Base-by-base conservation (phyloP, 2,888 invertebrate genomes). In the Rhagophthalmus giganteus region DNA sequence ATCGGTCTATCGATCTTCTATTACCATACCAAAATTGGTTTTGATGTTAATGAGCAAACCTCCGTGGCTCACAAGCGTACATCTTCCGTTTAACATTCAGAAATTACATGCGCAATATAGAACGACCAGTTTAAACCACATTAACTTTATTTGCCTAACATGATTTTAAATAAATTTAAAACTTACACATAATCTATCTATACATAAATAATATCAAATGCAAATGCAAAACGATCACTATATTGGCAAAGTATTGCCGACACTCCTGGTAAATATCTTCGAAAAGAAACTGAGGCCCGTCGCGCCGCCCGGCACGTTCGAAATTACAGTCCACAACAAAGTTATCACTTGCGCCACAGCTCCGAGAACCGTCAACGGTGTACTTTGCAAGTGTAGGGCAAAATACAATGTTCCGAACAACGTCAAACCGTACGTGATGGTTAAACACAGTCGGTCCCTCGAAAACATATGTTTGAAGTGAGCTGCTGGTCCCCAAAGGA, bases 251-350 rank as follows among this genome's bases (percentile, higher is more conserved):
- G 86, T 84, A 63, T 80, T 86, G 11, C 85, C 83, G 14, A 89
- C 88, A 4, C 86, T 83, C 26, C 86, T 86, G 62, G 85, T 85
- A 67, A 88, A 90, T 74, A 91, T 82, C 76, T 82, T 85, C 12
- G 88, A 85, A 59, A 97, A 94, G 75, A 96, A 92, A 69, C 90
- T 87, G 31, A 96, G 79, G 8, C 97, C 96, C 0, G 89, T 86
- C 1, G 92, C 84, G 1, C 97, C 97, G 14, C 97, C 97, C 0
- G 98, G 98, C 58, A 98, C 85, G 58, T 90, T 91, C 24, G 93
- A 92, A 63, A 94, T 78, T 61, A 96, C 82, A 78, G 95, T 94
- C 81, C 94, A 94, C 8, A 94, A 72, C 58, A 96, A 77, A 0
- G 94, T 88, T 14, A 93, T 80, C 12, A 94, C 84, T 77, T 96